phyloP scores from a whole-genome alignment of 2,888 invertebrate genomes.

The Dyspetes luteomarginatus region DNA sequence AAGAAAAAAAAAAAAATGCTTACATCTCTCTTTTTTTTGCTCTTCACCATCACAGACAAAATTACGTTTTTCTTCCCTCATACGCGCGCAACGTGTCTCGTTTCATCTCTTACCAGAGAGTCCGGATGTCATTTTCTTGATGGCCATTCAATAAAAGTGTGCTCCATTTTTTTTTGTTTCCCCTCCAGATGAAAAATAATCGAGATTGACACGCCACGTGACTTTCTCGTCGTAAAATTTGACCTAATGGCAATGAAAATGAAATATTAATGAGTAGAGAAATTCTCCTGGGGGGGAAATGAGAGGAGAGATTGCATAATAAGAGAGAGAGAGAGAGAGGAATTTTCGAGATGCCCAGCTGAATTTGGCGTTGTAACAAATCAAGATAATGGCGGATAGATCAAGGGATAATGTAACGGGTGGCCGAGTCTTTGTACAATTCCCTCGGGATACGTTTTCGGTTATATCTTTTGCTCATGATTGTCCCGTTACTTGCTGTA shows the following conservation, averaged over 20 bases:
- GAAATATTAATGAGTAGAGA: conserved; percentile 52
- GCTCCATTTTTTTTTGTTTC: background rate
- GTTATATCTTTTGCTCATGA: conserved; percentile 72
- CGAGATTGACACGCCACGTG: conserved; percentile 26
- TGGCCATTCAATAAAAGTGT: background rate
- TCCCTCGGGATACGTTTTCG: conserved; percentile 74
- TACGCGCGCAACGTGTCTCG: background rate
- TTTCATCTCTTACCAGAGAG: conserved; percentile 41
- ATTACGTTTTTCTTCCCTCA: conserved; percentile 10
- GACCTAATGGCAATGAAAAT: conserved; percentile 15
- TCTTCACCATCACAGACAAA: background rate
- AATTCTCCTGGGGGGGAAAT: background rate
- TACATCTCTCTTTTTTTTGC: background rate
- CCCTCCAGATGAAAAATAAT: background rate
- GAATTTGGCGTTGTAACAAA: conserved; percentile 71
- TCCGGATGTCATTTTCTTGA: conserved; percentile 34
- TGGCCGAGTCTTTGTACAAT: conserved; percentile 77
- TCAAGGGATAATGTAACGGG: conserved; percentile 79
- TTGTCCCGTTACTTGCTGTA: conserved; percentile 1
- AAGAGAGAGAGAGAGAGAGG: background rate
- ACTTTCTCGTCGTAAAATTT: background rate
- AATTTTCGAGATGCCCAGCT: background rate
- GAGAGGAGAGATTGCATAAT: background rate
- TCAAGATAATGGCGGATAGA: conserved; percentile 82
- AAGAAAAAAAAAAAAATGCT: conserved; percentile 38